These are phyloP conservation scores for Ferdinandea cuprea DNA, from an alignment of 2,888 invertebrate genomes.

Conservation along the genomic window DNA sequence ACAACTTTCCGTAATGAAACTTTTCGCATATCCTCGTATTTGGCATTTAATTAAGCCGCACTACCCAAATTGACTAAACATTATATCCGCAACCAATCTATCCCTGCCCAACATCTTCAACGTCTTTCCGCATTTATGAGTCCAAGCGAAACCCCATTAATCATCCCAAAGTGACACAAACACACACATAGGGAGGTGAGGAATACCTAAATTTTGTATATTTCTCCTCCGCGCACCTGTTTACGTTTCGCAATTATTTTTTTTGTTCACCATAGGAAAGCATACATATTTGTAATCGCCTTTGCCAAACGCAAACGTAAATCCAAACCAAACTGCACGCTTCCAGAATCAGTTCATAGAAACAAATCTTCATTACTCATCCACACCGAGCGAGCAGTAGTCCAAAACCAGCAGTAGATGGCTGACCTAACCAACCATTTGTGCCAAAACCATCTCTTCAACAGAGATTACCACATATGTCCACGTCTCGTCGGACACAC, in stretches of 20 bases:
- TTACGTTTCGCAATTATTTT: slow-evolving; percentile 35
- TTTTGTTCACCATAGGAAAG: slow-evolving; percentile 39
- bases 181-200: not conserved
- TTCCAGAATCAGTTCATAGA: slow-evolving; percentile 33
- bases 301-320: slow-evolving; percentile 7
- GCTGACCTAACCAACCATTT: slow-evolving; percentile 43
- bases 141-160: slow-evolving; percentile 37
- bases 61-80: slow-evolving; percentile 37
- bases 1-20: not conserved
- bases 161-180: slow-evolving; percentile 50
- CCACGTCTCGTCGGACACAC: slow-evolving; percentile 30
- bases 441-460: slow-evolving; percentile 30
- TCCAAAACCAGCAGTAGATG: not conserved
- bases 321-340: not conserved
- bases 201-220: not conserved
- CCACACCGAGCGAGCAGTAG: slow-evolving; percentile 10
- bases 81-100: slow-evolving; percentile 13
- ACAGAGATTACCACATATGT: slow-evolving; percentile 57
- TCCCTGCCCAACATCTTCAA: too few relatives aligned
- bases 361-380: slow-evolving; percentile 60
- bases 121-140: slow-evolving; percentile 33
- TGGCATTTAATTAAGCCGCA: slow-evolving; percentile 52
- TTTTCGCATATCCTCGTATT: not conserved
- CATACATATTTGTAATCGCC: slow-evolving; percentile 58
- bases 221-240: slow-evolving; percentile 23